A percentile compares a stretch with the other conserved stretches of the same genome.
Evolutionary conservation across 1,140 invertebrate species (phyloP).

Genomic region (Hylaeus volcanicus): DNA sequence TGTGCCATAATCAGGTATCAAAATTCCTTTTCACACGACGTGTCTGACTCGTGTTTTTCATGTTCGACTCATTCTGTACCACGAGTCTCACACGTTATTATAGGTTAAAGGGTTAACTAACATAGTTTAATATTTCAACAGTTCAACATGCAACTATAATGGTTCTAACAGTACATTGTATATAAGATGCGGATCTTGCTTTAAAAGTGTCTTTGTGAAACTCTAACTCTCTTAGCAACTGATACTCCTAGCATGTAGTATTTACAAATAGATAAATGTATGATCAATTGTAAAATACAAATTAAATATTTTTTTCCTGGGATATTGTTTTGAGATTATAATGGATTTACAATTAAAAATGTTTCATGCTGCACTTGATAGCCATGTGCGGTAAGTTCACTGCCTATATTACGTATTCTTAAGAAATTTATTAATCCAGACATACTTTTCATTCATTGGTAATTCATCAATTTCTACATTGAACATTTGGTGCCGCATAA

Average conservation of each 20-base stretch:
- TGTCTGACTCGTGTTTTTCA: too few relatives aligned
- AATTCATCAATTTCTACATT: background rate
- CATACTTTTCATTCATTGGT: too few relatives aligned
- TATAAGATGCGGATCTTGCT: constrained; percentile 26
- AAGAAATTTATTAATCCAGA: background rate
- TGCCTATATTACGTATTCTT: background rate
- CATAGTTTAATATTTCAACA: constrained; percentile 1
- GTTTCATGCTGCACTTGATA: constrained; percentile 80
- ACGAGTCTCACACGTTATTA: too few relatives aligned
- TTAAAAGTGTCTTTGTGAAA: constrained; percentile 18
- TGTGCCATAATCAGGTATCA: too few relatives aligned
- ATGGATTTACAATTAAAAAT: constrained; percentile 76
- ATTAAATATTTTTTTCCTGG: constrained; percentile 32
- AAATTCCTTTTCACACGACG: too few relatives aligned
- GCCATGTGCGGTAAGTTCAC: constrained; percentile 76
- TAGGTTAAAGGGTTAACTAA: background rate
- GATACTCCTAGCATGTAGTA: constrained; percentile 54
- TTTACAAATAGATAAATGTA: constrained; percentile 22
- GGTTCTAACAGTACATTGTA: background rate
- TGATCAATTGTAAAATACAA: constrained; percentile 15
- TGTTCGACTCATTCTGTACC: too few relatives aligned
- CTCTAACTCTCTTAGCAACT: constrained; percentile 2
- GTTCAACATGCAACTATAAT: background rate
- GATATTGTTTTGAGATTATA: constrained; percentile 66
- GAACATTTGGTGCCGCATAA: background rate